Evolutionary conservation across 2,113 vertebrate genomes (phyloP).

Genomic region (Phaethon lepturus): DNA sequence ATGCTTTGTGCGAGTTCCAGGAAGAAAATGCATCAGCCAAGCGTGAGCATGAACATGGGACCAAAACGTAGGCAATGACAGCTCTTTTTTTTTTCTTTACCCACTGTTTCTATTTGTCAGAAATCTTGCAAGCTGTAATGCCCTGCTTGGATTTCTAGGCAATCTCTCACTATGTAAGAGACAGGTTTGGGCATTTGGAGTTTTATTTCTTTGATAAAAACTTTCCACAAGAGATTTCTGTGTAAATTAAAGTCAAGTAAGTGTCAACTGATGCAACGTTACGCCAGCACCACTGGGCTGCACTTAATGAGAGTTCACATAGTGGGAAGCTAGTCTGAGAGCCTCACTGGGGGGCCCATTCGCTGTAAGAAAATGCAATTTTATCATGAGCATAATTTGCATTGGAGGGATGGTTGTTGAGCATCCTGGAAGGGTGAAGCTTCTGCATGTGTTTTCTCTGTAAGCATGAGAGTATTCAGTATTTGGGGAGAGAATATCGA

Average conservation of each 20-base stretch:
- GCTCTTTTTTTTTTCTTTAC: neutral
- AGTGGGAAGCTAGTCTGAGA: neutral
- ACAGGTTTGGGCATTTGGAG: neutral
- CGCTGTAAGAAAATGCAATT: neutral
- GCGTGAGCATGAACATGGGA: neutral
- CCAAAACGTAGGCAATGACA: neutral
- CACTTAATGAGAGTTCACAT: neutral
- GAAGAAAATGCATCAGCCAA: neutral
- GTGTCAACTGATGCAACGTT: neutral
- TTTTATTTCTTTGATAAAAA: neutral
- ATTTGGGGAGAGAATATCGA: neutral
- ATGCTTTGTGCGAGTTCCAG: neutral
- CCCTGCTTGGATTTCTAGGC: neutral
- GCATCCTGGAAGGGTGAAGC: neutral
- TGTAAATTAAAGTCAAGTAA: neutral
- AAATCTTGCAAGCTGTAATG: neutral
- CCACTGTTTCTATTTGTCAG: neutral
- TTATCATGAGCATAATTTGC: neutral
- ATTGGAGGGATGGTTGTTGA: neutral
- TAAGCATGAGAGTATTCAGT: neutral
- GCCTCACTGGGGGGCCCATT: neutral
- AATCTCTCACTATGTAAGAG: neutral
- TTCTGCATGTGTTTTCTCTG: neutral
- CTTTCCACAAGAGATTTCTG: neutral
- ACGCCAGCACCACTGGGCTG: neutral